Percentiles rank a stretch among this genome's conserved stretches.
Evolutionary conservation across 1,140 invertebrate species (phyloP).

Genomic region (Bicyclus anynana): DNA sequence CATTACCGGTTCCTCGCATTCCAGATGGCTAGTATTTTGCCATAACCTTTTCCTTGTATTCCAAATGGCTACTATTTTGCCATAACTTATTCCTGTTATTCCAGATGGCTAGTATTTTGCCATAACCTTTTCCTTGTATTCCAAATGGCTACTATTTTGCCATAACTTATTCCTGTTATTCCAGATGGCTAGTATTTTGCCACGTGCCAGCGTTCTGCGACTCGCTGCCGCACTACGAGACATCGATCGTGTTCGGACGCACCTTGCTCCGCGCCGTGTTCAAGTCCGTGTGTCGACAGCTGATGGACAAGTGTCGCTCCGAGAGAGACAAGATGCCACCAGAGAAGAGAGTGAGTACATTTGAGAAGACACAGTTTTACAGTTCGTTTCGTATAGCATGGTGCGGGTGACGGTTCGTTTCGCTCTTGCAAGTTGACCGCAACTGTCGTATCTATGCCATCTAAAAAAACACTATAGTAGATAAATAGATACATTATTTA

Average conservation of each 20-base stretch:
- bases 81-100: too few relatives aligned
- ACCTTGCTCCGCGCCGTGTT: conserved; percentile 92
- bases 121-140: too few relatives aligned
- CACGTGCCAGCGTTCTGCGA: conserved; percentile 97
- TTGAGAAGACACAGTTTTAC: conserved; percentile 30
- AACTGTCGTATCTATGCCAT: too few relatives aligned
- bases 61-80: too few relatives aligned
- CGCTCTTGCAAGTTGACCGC: too few relatives aligned
- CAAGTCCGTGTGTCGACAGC: conserved; percentile 90
- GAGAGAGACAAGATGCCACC: conserved; percentile 93
- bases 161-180: not conserved
- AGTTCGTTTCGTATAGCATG: too few relatives aligned
- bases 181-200: conserved; percentile 95
- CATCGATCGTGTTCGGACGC: conserved; percentile 92
- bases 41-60: too few relatives aligned
- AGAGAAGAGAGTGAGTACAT: conserved; percentile 87
- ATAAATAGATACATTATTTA: too few relatives aligned
- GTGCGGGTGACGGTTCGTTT: too few relatives aligned
- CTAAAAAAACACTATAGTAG: too few relatives aligned
- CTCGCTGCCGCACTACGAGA: conserved; percentile 93
- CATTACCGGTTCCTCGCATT: too few relatives aligned
- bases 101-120: conserved; percentile 95
- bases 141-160: too few relatives aligned
- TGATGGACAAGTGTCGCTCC: conserved; percentile 93
- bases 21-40: conserved; percentile 95